Base-by-base conservation (phyloP, 2,888 invertebrate genomes). In the Oligia fasciuncula region DNA sequence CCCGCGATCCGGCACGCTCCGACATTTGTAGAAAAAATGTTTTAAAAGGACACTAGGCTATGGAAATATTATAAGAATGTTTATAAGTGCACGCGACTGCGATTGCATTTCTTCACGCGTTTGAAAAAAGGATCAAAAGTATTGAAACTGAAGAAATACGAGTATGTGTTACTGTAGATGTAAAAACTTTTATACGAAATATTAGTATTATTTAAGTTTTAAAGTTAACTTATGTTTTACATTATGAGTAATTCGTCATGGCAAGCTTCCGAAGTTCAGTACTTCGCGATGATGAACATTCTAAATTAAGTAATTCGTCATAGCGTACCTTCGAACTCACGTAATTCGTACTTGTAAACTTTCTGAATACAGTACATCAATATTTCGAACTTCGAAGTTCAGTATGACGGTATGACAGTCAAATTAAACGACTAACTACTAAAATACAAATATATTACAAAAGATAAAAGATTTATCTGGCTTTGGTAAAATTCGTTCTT, bases 1-100 rank as follows among this genome's bases (percentile, higher is more conserved):
- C 83, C 67, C 84, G 87, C 88, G 67, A 84, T 84, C 87, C 89
- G 85, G 89, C 90, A 90, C 91, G 90, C 91, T 90, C 84, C 77
- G 80, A 51, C 84, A 82, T 88, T 84, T 46, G 75, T 43, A 81
- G 79, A 83, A 88, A 88, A 88, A 86, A 79, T 54, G 40, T 66
- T 78, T 69, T 85, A 77, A 75, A 84, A 79, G 83, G 88, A 85
- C 88, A 83, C 85, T 72, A 13, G 81, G 68, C 88, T 87, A 83
- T 83, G 81, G 80, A 86, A 89, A 89, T 86, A 88, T 89, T 83
- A 75, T 68, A 85, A 74, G 77, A 87, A 85, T 85, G 78, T 46
- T 71, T 85, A 67, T 76, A 71, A 66, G 51, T 65, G 77, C 78
- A 79, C 73, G 69, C 70, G 78, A 70, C 49, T 60, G 62, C 73